Conservation (phyloP, 1,140 invertebrate species). For the Brachionus plicatilis region DNA sequence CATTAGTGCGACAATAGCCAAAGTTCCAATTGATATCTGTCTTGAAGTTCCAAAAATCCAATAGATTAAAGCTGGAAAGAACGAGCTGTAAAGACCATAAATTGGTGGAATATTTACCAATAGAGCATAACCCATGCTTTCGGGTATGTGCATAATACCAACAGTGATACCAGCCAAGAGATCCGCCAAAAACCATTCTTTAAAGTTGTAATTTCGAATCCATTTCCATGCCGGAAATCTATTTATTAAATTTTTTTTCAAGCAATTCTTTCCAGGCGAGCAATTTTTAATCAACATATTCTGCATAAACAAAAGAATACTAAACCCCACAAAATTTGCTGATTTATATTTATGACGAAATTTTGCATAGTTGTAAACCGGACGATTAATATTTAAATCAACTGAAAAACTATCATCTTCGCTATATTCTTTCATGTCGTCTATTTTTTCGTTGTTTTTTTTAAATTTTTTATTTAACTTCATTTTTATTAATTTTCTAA, state of each 20-base stretch:
- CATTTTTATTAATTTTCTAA: neutral
- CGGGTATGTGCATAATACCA: constrained; percentile 58
- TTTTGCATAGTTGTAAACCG: neutral
- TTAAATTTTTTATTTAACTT: neutral
- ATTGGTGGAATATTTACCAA: constrained; percentile 78
- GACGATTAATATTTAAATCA: neutral
- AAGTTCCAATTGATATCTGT: constrained; percentile 86
- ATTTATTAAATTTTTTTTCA: neutral
- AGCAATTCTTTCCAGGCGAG: neutral
- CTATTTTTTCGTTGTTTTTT: neutral
- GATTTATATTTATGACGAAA: neutral
- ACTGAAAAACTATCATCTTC: neutral
- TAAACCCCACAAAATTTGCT: neutral
- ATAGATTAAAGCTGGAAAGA: constrained; percentile 84
- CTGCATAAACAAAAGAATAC: neutral
- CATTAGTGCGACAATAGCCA: constrained; percentile 83
- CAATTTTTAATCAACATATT: neutral
- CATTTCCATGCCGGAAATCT: constrained; percentile 49
- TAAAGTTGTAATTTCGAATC: constrained; percentile 52
- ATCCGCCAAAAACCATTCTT: constrained; percentile 51
- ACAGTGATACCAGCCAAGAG: constrained; percentile 56
- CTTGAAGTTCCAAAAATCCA: constrained; percentile 81
- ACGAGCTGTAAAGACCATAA: constrained; percentile 85
- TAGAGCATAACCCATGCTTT: constrained; percentile 76
- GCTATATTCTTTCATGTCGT: neutral